These are phyloP conservation scores for Polyommatus icarus DNA, from an alignment of 2,888 invertebrate genomes.

Conservation along the genomic window DNA sequence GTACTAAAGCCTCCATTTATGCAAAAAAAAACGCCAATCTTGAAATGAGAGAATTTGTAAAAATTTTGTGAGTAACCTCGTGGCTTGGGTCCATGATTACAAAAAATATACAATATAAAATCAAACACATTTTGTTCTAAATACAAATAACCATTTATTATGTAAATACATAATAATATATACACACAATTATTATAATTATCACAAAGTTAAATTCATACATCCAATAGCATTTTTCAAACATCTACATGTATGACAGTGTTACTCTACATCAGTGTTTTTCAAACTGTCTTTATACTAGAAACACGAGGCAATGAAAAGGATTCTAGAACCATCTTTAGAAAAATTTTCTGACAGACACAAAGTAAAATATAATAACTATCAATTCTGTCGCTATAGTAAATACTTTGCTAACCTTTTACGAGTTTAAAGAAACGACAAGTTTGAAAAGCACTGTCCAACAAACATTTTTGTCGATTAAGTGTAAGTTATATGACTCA, in stretches of 20 bases:
- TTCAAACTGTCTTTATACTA: neutral
- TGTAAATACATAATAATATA: conserved; percentile 55
- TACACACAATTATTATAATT: conserved; percentile 68
- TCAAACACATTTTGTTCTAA: conserved; percentile 47
- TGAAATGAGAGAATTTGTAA: neutral
- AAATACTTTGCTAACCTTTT: neutral
- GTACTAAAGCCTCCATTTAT: too few species aligned
- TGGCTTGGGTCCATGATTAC: neutral
- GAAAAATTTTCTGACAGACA: too few species aligned
- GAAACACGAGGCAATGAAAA: neutral
- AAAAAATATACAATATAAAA: conserved; percentile 27
- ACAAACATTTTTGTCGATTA: too few species aligned
- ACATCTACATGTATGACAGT: conserved; percentile 19
- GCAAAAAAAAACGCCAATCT: too few species aligned
- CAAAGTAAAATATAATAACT: neutral
- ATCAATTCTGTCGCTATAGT: neutral
- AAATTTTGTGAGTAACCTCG: neutral
- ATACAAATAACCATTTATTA: conserved; percentile 72
- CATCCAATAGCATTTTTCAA: conserved; percentile 45
- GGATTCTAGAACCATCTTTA: too few species aligned
- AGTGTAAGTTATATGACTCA: too few species aligned
- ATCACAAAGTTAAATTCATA: conserved; percentile 58
- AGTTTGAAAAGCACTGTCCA: neutral
- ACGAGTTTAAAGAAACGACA: neutral
- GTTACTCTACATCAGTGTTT: neutral